Evolutionary conservation across 64 coral and sea anemone species (phyloP).

Genomic region (Cladopsammia gracilis): DNA sequence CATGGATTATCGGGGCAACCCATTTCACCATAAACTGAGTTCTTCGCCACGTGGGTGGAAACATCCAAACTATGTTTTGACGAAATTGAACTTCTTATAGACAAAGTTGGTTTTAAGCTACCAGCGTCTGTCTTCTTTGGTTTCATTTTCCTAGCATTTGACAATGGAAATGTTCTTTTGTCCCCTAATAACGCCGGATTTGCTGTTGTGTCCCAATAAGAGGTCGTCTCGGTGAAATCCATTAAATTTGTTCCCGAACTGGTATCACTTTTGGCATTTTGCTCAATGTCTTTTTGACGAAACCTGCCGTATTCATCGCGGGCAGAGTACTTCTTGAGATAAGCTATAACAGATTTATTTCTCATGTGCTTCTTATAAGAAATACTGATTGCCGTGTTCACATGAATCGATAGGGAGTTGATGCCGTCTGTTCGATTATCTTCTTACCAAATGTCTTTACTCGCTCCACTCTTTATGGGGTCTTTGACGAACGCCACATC

Average conservation of each 20-base stretch:
- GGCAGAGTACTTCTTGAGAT: no score
- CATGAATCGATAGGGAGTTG: no score
- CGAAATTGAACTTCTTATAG: background rate
- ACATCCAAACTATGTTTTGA: background rate
- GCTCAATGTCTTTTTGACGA: background rate
- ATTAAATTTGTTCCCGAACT: background rate
- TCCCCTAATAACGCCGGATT: background rate
- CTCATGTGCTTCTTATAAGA: background rate
- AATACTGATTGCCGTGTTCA: background rate
- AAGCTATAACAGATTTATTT: background rate
- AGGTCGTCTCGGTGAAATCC: background rate
- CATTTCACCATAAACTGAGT: conserved; percentile 59
- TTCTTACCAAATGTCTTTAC: no score
- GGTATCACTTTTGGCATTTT: background rate
- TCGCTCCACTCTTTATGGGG: no score
- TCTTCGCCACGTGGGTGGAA: background rate
- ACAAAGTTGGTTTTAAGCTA: background rate
- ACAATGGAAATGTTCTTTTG: background rate
- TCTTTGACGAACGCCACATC: no score
- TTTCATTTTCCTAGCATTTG: background rate
- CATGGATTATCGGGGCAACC: conserved; percentile 75
- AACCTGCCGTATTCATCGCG: background rate
- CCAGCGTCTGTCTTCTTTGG: background rate
- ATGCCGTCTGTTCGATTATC: no score
- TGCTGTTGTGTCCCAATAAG: background rate